phyloP scores from a whole-genome alignment of 2,113 vertebrate genomes.

The Corydoras maculifer region DNA sequence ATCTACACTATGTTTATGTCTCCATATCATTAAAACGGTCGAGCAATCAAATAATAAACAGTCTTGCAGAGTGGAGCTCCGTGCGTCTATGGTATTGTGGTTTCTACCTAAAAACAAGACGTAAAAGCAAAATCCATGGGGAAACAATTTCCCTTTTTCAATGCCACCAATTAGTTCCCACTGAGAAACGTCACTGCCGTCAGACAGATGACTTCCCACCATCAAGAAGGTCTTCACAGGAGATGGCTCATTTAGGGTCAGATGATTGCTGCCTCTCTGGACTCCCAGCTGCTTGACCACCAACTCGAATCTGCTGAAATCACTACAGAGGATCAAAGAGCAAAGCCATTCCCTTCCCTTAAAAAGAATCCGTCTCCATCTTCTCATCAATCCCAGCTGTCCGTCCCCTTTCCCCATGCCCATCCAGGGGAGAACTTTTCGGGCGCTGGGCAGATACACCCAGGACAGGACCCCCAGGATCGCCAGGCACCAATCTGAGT shows the following conservation, averaged over 20 bases:
- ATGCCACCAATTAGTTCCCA: slow-evolving; percentile 25
- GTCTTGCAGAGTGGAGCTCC: no score
- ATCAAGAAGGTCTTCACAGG: slow-evolving; percentile 24
- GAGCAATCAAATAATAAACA: no score
- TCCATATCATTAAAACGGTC: no score
- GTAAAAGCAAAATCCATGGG: slow-evolving; percentile 3
- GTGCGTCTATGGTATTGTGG: no score
- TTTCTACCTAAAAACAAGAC: no score
- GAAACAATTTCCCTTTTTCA: slow-evolving; percentile 29
- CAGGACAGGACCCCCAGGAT: no score
- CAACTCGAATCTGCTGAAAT: slow-evolving; percentile 52
- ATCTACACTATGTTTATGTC: no score
- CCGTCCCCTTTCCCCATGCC: no score
- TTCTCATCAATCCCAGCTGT: background rate
- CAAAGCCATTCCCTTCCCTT: background rate
- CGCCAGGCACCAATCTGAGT: no score
- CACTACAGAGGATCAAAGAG: slow-evolving; percentile 21
- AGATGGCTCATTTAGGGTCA: slow-evolving; percentile 47
- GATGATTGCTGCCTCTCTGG: slow-evolving; percentile 36
- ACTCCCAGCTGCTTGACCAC: slow-evolving; percentile 40
- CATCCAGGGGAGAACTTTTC: no score
- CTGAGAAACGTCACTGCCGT: background rate
- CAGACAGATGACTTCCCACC: slow-evolving; percentile 21
- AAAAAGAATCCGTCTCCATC: background rate
- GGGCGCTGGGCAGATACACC: no score